These are phyloP conservation scores for Brachyptera risi DNA, from an alignment of 2,888 invertebrate genomes.

Conservation along the genomic window DNA sequence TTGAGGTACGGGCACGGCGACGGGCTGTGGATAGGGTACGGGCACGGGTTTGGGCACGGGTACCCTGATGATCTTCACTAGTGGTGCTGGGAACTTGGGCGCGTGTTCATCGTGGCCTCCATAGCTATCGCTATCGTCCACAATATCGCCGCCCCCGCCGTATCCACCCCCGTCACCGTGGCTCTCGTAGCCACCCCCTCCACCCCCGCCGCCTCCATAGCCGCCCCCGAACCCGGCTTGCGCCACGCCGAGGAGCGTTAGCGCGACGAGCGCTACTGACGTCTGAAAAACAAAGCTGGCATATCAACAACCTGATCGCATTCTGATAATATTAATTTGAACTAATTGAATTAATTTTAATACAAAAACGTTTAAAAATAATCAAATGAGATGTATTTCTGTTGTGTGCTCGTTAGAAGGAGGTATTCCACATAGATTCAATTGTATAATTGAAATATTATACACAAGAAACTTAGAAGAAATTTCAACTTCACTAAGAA, in stretches of 20 bases:
- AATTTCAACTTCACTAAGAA: no score
- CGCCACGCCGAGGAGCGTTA: slow-evolving; percentile 2
- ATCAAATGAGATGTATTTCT: no score
- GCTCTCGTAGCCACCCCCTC: neutral
- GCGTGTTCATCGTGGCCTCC: slow-evolving; percentile 19
- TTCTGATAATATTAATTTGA: no score
- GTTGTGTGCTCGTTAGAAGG: no score
- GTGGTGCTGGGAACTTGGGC: neutral
- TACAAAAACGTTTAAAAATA: no score
- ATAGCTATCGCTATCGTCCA: slow-evolving; percentile 11
- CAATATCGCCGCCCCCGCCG: slow-evolving; percentile 12
- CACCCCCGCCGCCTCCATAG: neutral
- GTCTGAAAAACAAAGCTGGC: neutral
- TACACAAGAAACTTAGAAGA: no score
- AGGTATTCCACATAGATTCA: no score
- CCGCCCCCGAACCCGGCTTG: slow-evolving; percentile 4
- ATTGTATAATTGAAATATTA: no score
- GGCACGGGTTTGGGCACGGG: slow-evolving; percentile 25
- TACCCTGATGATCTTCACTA: slow-evolving; percentile 19
- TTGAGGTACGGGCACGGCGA: slow-evolving; percentile 20
- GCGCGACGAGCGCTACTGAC: neutral
- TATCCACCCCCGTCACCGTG: slow-evolving; percentile 9
- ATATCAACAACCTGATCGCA: no score
- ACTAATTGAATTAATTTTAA: neutral
- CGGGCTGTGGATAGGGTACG: slow-evolving; percentile 18